Base-by-base conservation (phyloP, 2,797 vertebrate species). In the Myotis pilosus region DNA sequence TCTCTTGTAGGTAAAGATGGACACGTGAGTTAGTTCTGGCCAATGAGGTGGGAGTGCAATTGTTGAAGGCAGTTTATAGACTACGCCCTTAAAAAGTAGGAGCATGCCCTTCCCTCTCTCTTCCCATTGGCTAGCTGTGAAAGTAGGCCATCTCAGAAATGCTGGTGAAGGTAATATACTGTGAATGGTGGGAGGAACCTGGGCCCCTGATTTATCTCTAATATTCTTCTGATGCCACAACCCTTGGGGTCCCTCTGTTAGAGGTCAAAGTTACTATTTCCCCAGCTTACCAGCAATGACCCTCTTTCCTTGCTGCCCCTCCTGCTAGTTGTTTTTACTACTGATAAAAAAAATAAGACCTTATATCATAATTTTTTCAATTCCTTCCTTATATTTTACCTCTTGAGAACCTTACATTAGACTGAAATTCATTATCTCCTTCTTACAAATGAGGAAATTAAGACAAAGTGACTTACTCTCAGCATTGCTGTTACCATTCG, bases 331-430 rank as follows among this genome's bases (percentile, higher is more conserved):
- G 55, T 30, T 36, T 76, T 79, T 51, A 55, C 60, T 90, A 38
- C 17, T 71, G 36, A 47, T 33, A 6, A 41, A 74, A 66, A 92
- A 89, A 92, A 84, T 49, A 36, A 68, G 47, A 64, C 6, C 22
- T 74, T 55, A 49, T 0, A n/a, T 28, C 6, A 8, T 69, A 57
- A 41, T 23, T 87, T 91, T 91, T 81, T 84, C 51, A 79, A 47
- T 83, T 66, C 15, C 51, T 82, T 92, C n/a, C 57, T 83, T 55
- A 82, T 41, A 94, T 28, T 87, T 94, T 75, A 87, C 23, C 10
- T 64, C 41, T 55, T 69, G 41, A 66, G 41, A 88, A 76, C 19
- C 6, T 41, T 72, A 33, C 16, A 2, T 55, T 15, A 87, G 13
- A 47, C 17, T 82, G 28, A 81, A 64, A 5, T 57, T 62, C 47